Conservation (phyloP, 2,888 invertebrate species). For the Selenia dentaria region DNA sequence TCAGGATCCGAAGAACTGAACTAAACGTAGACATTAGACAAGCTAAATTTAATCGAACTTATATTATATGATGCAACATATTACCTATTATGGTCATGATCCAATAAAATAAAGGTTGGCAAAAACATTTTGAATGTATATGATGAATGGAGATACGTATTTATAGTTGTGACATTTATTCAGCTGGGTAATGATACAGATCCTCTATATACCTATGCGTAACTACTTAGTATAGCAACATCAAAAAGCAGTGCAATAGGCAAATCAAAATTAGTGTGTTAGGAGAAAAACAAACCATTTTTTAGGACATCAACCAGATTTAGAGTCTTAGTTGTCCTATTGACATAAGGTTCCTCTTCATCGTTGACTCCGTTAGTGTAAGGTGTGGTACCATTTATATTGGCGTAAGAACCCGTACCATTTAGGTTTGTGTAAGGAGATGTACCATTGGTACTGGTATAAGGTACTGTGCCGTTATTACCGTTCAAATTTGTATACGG, state of each 20-base stretch:
- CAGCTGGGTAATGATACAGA: no score
- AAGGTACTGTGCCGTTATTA: not conserved
- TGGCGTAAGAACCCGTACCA: conserved; percentile 1
- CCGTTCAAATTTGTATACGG: conserved; percentile 36
- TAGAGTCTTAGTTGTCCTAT: conserved; percentile 42
- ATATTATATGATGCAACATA: no score
- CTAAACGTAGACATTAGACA: no score
- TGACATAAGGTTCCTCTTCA: conserved; percentile 51
- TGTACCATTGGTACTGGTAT: not conserved
- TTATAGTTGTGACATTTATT: no score
- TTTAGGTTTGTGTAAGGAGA: not conserved
- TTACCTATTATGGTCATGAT: no score
- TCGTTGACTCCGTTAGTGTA: conserved; percentile 38
- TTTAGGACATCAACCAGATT: conserved; percentile 64
- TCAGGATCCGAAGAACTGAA: no score
- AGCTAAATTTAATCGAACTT: no score
- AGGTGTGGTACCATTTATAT: conserved; percentile 25
- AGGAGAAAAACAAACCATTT: conserved; percentile 77
- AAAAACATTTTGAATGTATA: no score
- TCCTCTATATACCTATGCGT: no score
- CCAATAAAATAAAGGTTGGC: no score
- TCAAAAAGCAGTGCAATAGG: conserved; percentile 31
- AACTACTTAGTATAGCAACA: conserved; percentile 2
- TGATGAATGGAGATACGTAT: no score
- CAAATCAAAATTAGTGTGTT: conserved; percentile 60